Evolutionary conservation across 2,888 invertebrate genomes (phyloP), one percentile per base, ranked within the genome.

Genomic region (Lochmaea crataegi): DNA sequence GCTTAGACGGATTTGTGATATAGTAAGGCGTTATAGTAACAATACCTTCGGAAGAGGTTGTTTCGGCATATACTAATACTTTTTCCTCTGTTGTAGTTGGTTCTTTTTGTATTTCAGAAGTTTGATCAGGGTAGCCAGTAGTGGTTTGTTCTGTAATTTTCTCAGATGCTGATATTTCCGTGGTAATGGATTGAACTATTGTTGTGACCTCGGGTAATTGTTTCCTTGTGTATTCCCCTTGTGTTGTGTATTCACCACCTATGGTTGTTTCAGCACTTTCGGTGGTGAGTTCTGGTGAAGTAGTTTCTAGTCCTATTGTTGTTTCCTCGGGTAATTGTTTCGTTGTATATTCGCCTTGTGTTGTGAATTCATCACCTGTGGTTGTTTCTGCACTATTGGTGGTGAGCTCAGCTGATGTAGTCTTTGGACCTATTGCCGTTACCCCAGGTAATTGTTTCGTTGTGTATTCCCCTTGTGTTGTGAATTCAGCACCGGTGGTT

Each of bases 21-120:
- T 80, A 80, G 67, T 77, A 72, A 6, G 81, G 79, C 38, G 82
- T 82, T 26, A 82, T 75, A 48, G 80, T 82, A 14, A 81, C 68
- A 73, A 78, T 76, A 67, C 76, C 72, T 71, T 81, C 80, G 12
- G 78, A 76, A n/a, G 80, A 79, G 16, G 79, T 78, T n/a, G 80
- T 82, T 71, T 66, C 64, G 18, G 82, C 81, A 77, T 76, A 80
- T 58, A 82, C 73, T 32, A 80, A 73, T 51, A 76, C 73, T 58
- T 79, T 78, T 71, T 72, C 68, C 76, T 80, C 80, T 11, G 77
- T 41, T 12, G 61, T 16, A 18, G 61, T 61, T 51, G 51, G 6
- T n/a, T 12, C n/a, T n/a, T 14, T n/a, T n/a, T 12, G 48, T 14
- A 48, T 3, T n/a, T 48, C 14, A 11, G 48, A 48, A 2, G 4